Percentiles rank a stretch among this genome's conserved stretches.
Evolutionary conservation across 2,113 vertebrate genomes (phyloP).

Genomic region (Neomonachus schauinslandi): DNA sequence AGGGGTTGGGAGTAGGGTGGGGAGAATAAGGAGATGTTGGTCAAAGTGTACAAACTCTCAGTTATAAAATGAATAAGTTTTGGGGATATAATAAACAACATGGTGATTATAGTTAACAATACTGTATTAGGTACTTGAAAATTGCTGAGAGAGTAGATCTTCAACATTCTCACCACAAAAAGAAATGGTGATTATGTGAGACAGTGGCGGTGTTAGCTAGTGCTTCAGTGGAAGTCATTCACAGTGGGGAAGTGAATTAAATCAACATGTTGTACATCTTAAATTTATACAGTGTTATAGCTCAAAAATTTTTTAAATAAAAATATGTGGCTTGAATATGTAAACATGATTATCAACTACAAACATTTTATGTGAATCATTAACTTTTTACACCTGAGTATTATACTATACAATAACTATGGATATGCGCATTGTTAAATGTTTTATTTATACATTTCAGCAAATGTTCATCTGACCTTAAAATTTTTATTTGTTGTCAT

Average conservation of each 20-base stretch:
- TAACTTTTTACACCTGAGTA: background rate
- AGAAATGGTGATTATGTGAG: background rate
- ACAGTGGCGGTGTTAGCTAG: background rate
- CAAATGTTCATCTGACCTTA: background rate
- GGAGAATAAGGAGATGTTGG: background rate
- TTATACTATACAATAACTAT: background rate
- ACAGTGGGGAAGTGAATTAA: background rate
- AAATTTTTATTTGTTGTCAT: background rate
- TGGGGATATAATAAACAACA: background rate
- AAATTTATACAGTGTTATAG: background rate
- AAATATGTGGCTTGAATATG: background rate
- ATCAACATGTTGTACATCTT: background rate
- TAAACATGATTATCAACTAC: conserved; percentile 4
- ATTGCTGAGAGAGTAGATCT: background rate
- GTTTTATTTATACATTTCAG: background rate
- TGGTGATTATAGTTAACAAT: background rate
- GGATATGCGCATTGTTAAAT: background rate
- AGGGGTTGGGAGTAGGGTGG: too few species aligned
- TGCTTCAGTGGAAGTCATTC: background rate
- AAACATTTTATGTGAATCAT: background rate
- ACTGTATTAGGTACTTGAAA: background rate
- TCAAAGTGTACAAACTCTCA: background rate
- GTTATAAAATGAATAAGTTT: background rate
- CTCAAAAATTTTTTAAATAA: background rate
- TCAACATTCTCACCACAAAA: background rate